Conservation (phyloP, 2,888 invertebrate species). For the Cryptocephalus moraei region DNA sequence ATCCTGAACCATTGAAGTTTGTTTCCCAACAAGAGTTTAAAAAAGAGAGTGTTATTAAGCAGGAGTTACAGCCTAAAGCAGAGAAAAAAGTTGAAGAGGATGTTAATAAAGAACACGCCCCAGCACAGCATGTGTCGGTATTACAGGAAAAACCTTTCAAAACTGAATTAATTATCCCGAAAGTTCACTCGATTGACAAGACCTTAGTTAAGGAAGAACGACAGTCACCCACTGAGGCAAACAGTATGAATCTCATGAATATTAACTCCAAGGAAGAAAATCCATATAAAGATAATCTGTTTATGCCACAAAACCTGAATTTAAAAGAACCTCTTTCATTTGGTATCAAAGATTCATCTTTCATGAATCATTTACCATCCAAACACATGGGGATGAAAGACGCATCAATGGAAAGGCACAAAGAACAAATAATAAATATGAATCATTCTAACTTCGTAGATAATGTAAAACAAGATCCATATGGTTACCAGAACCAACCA, state of each 20-base stretch:
- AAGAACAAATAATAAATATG: conserved; percentile 29
- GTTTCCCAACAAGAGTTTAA: conserved; percentile 17
- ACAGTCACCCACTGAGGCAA: conserved; percentile 28
- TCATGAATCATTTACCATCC: conserved; percentile 20
- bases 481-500: conserved; percentile 16
- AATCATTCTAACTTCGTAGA: conserved; percentile 26
- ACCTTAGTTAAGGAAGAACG: conserved; percentile 36
- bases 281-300: conserved; percentile 13
- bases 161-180: conserved; percentile 53
- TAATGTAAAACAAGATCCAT: conserved; percentile 25
- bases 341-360: conserved; percentile 28
- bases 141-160: conserved; percentile 38
- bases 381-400: conserved; percentile 29
- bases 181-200: conserved; percentile 44
- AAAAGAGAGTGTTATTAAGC: conserved; percentile 17
- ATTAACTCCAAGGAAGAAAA: conserved; percentile 14
- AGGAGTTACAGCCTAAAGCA: conserved; percentile 16
- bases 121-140: conserved; percentile 14
- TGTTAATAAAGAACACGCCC: conserved; percentile 19
- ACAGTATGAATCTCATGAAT: conserved; percentile 20
- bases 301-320: conserved; percentile 23
- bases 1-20: not conserved
- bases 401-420: conserved; percentile 18
- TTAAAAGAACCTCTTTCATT: conserved; percentile 27
- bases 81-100: conserved; percentile 2